A percentile compares a stretch with the other conserved stretches of the same genome.
Conservation (phyloP, 2,113 vertebrate genomes). For the Oreochromis aureus region DNA sequence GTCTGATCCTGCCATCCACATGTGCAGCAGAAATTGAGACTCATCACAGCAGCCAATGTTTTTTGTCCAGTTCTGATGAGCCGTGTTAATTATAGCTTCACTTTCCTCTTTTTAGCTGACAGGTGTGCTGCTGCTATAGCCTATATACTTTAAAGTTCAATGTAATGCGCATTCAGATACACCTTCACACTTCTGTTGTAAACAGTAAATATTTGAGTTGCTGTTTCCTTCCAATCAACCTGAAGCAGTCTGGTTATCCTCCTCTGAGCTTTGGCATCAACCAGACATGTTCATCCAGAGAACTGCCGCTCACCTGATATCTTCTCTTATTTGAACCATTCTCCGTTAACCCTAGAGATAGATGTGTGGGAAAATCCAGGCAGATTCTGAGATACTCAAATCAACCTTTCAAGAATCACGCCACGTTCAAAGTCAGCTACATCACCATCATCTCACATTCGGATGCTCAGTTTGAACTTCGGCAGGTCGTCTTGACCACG, state of each 20-base stretch:
- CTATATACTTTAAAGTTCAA: neutral
- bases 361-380: neutral
- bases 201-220: neutral
- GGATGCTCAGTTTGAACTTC: neutral
- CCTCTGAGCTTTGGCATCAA: neutral
- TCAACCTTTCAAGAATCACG: neutral
- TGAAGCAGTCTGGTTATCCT: neutral
- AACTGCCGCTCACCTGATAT: neutral
- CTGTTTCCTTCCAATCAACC: neutral
- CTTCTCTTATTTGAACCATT: neutral
- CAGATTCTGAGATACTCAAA: neutral
- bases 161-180: neutral
- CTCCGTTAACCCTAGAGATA: neutral
- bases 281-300: neutral
- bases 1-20: neutral
- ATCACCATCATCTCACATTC: neutral
- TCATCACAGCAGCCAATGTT: neutral
- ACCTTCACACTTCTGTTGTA: neutral
- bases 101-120: neutral
- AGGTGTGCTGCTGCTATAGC: neutral
- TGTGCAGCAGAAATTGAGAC: neutral
- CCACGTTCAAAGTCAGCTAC: neutral
- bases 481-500: neutral
- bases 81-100: neutral
- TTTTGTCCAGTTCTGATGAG: neutral